Conservation (phyloP, 2,797 vertebrate genomes). For the Sciaenops ocellatus region DNA sequence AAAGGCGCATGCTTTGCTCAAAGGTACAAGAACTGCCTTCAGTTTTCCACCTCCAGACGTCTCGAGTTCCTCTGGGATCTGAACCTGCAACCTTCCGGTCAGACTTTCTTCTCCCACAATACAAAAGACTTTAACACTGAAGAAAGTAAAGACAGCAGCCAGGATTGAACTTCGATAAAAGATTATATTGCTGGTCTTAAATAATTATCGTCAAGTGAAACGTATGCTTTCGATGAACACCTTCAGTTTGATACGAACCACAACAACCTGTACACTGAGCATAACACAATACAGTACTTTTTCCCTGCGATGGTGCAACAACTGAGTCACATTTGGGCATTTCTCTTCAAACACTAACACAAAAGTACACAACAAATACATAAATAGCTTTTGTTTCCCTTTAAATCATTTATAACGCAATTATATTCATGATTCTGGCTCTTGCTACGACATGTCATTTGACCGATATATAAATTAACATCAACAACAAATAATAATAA, state of each 20-base stretch:
- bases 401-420: conserved; percentile 81
- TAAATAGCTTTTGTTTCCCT: conserved; percentile 88
- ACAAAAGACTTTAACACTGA: neutral
- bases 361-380: conserved; percentile 83
- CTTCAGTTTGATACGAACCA: conserved; percentile 73
- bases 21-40: neutral
- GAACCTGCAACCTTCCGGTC: neutral
- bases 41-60: neutral
- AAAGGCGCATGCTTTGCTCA: neutral
- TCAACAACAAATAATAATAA: conserved; percentile 78
- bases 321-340: conserved; percentile 80
- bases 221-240: conserved; percentile 65
- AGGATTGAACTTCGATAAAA: conserved; percentile 62
- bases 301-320: conserved; percentile 78
- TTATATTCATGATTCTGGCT: conserved; percentile 79
- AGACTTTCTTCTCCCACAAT: neutral
- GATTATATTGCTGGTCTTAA: conserved; percentile 84
- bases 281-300: conserved; percentile 82
- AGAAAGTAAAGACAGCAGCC: conserved; percentile 49
- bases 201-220: conserved; percentile 79
- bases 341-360: conserved; percentile 80
- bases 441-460: conserved; percentile 77
- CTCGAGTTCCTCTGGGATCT: neutral
- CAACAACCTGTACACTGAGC: conserved; percentile 71
- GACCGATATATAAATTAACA: conserved; percentile 83